Evolutionary conservation across 1,140 invertebrate species (phyloP).

Genomic region (Megalonaias nervosa): DNA sequence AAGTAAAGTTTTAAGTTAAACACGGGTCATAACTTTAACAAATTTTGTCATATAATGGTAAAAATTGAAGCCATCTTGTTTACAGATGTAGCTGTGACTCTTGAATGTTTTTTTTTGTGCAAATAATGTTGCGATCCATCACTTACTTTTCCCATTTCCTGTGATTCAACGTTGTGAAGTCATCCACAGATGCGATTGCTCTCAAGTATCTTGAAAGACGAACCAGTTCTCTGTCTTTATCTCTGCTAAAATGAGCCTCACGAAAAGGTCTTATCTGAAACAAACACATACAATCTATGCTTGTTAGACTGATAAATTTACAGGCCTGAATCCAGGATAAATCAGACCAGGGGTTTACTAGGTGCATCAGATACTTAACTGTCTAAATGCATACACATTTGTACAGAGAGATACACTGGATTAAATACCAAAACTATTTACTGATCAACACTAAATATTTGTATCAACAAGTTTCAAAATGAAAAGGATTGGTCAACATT

Average conservation of each 20-base stretch:
- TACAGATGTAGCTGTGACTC: too few relatives aligned
- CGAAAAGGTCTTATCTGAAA: constrained; percentile 87
- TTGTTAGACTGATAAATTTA: too few relatives aligned
- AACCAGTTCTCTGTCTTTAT: constrained; percentile 88
- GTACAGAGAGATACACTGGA: neutral
- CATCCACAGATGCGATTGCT: constrained; percentile 86
- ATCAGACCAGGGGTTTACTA: neutral
- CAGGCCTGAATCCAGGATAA: too few relatives aligned
- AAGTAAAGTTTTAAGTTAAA: too few relatives aligned
- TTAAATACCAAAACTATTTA: neutral
- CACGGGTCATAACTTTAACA: too few relatives aligned
- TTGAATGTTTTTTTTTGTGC: too few relatives aligned
- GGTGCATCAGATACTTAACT: neutral
- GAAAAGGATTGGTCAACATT: too few relatives aligned
- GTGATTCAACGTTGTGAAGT: constrained; percentile 90
- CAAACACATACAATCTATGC: neutral
- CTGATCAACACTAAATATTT: neutral
- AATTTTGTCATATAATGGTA: too few relatives aligned
- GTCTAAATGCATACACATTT: neutral
- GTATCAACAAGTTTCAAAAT: too few relatives aligned
- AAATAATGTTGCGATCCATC: too few relatives aligned
- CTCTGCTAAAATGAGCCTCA: constrained; percentile 90
- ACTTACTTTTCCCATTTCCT: constrained; percentile 85
- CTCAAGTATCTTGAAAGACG: constrained; percentile 88
- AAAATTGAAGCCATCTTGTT: too few relatives aligned